Base-by-base conservation (phyloP, 2,113 vertebrate genomes). In the Dendrocopos noguchii region DNA sequence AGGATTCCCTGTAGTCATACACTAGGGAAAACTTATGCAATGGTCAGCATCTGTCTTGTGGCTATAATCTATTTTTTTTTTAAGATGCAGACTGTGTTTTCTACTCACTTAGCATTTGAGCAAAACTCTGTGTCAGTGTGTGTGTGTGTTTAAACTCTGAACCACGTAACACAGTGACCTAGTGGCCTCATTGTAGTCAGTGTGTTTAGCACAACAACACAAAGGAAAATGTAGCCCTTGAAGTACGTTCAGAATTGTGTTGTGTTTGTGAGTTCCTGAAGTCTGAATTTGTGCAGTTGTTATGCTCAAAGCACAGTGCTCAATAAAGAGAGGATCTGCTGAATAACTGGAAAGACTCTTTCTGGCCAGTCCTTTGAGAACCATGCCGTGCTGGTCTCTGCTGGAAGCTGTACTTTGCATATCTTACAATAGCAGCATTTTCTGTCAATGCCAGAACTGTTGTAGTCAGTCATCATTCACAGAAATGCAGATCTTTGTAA, bases 381-480 rank as follows among this genome's bases (percentile, higher is more conserved):
- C 79, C 80, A 73, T 64, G 56, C 78, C 8, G 31, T 56, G 88
- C 10, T 66, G 80, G 33, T 57, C 91, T 94, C 94, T 93, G 88
- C 90, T 93, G 91, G 76, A 83, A 83, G 50, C 57, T 11, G 4
- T 24, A 89, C 36, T 96, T 94, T 96, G 92, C 91, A 71, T 97
- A 95, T 92, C 96, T 95, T 88, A 83, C 78, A 67, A 84, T 39
- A 91, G 88, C 95, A 95, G 76, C 88, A 60, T 59, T 91, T 89
- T 77, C 66, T 85, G 72, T 88, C 86, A 73, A 50, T 94, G 97
- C 95, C 97, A 97, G 94, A 94, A 83, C 31, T 19, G 14, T 15
- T 68, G 76, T 12, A 95, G 71, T 85, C 53, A 60, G 74, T 93
- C 94, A 93, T 97, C 96, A 94, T 83, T 98, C 96, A 97, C 83